A percentile compares a stretch with the other conserved stretches of the same genome.
Evolutionary conservation across 1,140 invertebrate species (phyloP).

Genomic region (Amphibalanus amphitrite): DNA sequence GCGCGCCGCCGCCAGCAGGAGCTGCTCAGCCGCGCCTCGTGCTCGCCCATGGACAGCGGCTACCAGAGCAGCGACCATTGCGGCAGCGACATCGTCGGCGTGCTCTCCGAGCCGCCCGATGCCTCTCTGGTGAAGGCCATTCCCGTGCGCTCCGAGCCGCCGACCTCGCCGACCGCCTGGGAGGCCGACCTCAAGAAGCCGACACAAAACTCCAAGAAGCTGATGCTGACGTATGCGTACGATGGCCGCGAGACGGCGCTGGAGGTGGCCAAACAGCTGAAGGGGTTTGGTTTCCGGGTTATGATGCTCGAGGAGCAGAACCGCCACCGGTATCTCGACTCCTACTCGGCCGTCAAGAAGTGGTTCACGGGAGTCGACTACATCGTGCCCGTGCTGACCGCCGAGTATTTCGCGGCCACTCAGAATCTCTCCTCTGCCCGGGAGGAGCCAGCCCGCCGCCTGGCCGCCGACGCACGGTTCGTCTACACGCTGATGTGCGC

Average conservation of each 20-base stretch:
- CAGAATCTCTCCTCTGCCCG: not conserved
- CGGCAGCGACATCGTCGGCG: no score
- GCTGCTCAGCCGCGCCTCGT: no score
- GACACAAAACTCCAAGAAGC: not conserved
- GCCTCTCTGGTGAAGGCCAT: no score
- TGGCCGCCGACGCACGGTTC: not conserved
- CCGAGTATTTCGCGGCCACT: not conserved
- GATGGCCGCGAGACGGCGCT: not conserved
- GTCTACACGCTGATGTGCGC: not conserved
- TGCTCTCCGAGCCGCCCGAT: no score
- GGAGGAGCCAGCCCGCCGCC: not conserved
- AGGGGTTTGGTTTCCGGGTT: not conserved
- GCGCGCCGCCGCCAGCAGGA: no score
- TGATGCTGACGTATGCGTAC: not conserved
- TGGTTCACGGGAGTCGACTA: not conserved
- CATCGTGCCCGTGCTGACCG: not conserved
- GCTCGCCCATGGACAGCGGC: no score
- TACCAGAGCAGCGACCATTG: no score
- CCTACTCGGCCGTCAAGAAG: not conserved
- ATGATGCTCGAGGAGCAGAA: not conserved
- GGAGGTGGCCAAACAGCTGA: not conserved
- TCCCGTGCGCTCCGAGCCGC: no score
- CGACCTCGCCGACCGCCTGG: no score
- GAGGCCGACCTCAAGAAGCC: no score
- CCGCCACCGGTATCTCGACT: not conserved